phyloP scores from a whole-genome alignment of 2,113 vertebrate species.

The Indri indri region DNA sequence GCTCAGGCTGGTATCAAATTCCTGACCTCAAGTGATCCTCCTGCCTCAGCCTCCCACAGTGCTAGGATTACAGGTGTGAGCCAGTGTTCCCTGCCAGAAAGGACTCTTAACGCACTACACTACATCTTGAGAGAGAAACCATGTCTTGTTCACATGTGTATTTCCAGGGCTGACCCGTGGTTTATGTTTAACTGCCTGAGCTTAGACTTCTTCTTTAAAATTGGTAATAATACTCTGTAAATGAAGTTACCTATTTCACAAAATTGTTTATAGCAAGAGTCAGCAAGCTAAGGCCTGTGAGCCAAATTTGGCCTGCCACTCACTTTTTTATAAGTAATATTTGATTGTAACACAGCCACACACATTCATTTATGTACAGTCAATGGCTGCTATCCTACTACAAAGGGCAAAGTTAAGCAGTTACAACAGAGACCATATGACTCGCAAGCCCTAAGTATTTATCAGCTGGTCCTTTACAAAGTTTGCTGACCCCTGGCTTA shows the following conservation, averaged over 20 bases:
- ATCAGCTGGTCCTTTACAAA: background rate
- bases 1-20: too few relatives aligned
- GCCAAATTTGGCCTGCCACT: background rate
- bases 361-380: background rate
- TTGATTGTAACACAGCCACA: background rate
- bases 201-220: background rate
- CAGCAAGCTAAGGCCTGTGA: background rate
- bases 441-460: background rate
- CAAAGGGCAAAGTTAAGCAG: background rate
- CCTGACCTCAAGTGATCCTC: too few relatives aligned
- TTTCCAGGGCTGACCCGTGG: background rate
- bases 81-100: background rate
- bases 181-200: background rate
- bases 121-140: background rate
- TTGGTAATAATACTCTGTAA: background rate
- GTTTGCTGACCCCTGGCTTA: background rate
- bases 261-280: background rate
- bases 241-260: background rate
- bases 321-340: background rate
- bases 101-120: too few relatives aligned
- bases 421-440: background rate
- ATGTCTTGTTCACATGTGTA: background rate
- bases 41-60: too few relatives aligned
- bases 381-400: background rate
- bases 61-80: too few relatives aligned